Evolutionary conservation across 2,797 vertebrate genomes (phyloP), one percentile per base, ranked within the genome.

Genomic region (Bufotes viridis): DNA sequence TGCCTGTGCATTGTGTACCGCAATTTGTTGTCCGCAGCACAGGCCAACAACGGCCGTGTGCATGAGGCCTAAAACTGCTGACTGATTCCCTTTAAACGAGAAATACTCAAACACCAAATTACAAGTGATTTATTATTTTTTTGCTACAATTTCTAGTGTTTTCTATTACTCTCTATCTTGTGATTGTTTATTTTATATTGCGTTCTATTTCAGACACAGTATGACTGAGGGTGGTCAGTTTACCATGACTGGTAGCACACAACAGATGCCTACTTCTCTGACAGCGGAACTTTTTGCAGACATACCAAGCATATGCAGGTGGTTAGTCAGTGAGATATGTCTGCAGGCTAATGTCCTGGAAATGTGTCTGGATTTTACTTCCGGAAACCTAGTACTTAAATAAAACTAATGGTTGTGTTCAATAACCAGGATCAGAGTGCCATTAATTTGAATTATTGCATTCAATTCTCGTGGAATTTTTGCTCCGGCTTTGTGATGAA

Each of bases 291-390:
- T 67, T 69, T 78, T 78, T 83, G 18, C 65, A 88, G 53, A 75
- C 74, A 84, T 83, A 53, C 72, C 74, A 88, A 61, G 58, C 81
- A 70, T 88, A 12, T 84, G 65, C 55, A 78, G 86, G 61, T 78
- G 81, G 34, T 88, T 88, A 88, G 75, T 84, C 82, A 88, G 75
- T 78, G 26, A 58, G 74, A 84, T 76, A 63, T 72, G 51, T 84
- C 53, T 79, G 22, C 58, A 58, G 49, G 53, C 53, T 61, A 51
- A 53, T 70, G 20, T 78, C 18, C 81, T 80, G 87, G 82, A 80
- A 84, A 12, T 84, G 80, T 76, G 34, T 34, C 14, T 51, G 42
- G 18, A 9, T 1, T 60, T 65, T 22, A 34, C 29, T 60, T 84
- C 58, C 70, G 80, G 55, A 79, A 79, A 84, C 53, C 29, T 53